Percentiles rank a stretch among this genome's conserved stretches.
Evolutionary conservation across 2,888 invertebrate species (phyloP).

Genomic region (Allacma fusca): DNA sequence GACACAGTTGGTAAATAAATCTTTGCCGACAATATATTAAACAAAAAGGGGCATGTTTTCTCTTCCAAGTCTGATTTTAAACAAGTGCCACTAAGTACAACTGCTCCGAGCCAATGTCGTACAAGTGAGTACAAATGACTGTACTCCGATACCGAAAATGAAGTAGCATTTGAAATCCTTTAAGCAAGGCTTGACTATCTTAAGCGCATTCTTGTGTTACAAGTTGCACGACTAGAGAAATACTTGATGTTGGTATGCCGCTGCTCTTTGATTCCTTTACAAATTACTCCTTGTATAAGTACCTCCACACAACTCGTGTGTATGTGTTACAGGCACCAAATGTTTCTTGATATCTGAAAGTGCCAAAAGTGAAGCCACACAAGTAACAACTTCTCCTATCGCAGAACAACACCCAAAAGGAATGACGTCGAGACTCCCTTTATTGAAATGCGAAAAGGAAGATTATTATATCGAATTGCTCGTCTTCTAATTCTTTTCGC

Average conservation of each 20-base stretch:
- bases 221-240: conserved; percentile 39
- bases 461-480: too few relatives aligned
- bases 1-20: conserved; percentile 33
- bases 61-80: conserved; percentile 14
- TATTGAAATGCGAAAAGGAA: too few relatives aligned
- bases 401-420: too few relatives aligned
- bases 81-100: background rate
- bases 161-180: background rate
- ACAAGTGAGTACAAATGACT: too few relatives aligned
- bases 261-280: conserved; percentile 32
- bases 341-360: background rate
- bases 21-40: conserved; percentile 19
- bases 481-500: too few relatives aligned
- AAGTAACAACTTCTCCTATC: background rate
- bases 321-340: background rate
- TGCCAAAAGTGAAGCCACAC: conserved; percentile 18
- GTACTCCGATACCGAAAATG: background rate
- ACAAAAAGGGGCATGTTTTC: background rate
- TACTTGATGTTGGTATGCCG: conserved; percentile 40
- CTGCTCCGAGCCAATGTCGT: background rate
- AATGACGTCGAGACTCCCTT: too few relatives aligned
- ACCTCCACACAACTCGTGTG: background rate
- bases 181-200: conserved; percentile 14
- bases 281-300: conserved; percentile 35
- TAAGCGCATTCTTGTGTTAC: conserved; percentile 44